phyloP scores from a whole-genome alignment of 2,797 vertebrate genomes.

The Chelon labrosus region DNA sequence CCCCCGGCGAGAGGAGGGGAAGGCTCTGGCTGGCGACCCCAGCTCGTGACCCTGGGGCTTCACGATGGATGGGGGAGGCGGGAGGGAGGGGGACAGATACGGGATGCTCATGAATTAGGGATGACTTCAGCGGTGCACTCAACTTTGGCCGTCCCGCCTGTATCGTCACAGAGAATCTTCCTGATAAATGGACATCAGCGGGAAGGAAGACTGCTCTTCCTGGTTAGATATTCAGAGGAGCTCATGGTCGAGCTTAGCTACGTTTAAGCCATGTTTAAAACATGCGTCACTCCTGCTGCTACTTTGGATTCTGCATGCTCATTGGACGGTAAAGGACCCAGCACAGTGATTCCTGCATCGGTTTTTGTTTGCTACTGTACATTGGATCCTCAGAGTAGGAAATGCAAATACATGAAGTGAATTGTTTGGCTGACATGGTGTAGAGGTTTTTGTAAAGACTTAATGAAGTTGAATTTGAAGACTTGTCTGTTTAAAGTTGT shows the following conservation, averaged over 20 bases:
- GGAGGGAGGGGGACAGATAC: constrained; percentile 65
- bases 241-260: constrained; percentile 37
- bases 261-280: constrained; percentile 50
- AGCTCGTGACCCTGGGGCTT: constrained; percentile 70
- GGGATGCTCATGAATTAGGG: constrained; percentile 80
- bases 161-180: constrained; percentile 70
- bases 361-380: no score
- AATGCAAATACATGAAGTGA: no score
- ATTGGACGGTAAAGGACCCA: constrained; percentile 11
- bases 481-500: no score
- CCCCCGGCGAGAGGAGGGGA: constrained; percentile 63
- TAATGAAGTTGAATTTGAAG: background rate
- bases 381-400: no score
- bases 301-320: constrained; percentile 29
- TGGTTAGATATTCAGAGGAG: constrained; percentile 68
- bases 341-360: no score
- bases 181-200: constrained; percentile 76
- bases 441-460: background rate
- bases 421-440: no score
- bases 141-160: constrained; percentile 70
- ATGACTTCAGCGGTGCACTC: constrained; percentile 78
- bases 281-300: constrained; percentile 34
- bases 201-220: constrained; percentile 56
- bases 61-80: constrained; percentile 62
- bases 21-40: constrained; percentile 72